A percentile compares a stretch with the other conserved stretches of the same genome.
phyloP scores from a whole-genome alignment of 2,113 vertebrate species.

The Benitochromis conjunctus region DNA sequence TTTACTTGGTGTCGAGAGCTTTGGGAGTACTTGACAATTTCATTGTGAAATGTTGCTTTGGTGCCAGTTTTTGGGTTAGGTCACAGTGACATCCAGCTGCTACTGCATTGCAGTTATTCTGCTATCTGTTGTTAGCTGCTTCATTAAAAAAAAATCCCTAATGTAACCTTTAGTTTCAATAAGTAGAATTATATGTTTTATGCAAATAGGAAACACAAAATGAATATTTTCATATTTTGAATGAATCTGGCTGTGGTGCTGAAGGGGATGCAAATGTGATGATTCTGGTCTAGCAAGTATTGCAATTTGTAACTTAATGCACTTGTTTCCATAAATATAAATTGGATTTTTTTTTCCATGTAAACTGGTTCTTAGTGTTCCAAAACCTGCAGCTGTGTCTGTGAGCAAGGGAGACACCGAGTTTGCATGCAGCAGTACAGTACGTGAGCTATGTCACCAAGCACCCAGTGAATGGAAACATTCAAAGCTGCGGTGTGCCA shows the following conservation, averaged over 20 bases:
- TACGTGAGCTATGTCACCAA: conserved; percentile 17
- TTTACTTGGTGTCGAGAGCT: not conserved
- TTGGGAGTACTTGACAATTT: not conserved
- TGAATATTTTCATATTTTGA: not conserved
- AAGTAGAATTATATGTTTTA: not conserved
- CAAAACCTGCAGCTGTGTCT: not conserved
- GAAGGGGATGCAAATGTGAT: not conserved
- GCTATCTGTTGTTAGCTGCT: not conserved
- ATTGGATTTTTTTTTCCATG: not conserved
- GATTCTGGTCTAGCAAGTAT: not conserved
- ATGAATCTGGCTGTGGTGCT: not conserved
- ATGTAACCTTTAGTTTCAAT: not conserved
- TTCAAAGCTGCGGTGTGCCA: not conserved
- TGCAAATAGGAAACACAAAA: not conserved
- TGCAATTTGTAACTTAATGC: not conserved
- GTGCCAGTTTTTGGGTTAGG: not conserved
- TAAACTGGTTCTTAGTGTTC: not conserved
- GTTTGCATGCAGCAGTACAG: not conserved
- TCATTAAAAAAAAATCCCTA: not conserved
- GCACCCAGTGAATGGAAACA: conserved; percentile 9
- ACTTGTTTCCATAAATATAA: not conserved
- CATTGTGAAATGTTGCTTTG: not conserved
- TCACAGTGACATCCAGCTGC: not conserved
- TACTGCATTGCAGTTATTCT: not conserved
- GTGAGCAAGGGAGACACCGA: not conserved